These are phyloP conservation scores for Mellivora capensis DNA, from an alignment of 2,113 vertebrate species.

Conservation along the genomic window DNA sequence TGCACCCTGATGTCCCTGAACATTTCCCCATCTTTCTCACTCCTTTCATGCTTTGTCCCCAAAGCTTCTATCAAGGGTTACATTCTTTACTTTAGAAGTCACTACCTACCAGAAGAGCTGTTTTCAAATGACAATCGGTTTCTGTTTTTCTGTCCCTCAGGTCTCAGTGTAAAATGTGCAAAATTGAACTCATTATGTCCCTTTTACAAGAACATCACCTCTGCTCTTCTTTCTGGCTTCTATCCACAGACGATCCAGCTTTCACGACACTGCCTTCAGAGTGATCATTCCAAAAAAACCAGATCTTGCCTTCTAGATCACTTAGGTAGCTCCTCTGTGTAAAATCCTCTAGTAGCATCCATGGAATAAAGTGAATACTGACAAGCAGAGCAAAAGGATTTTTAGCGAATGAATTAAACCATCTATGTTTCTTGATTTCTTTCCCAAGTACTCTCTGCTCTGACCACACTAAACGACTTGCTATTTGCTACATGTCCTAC, in stretches of 20 bases:
- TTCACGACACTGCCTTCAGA: neutral
- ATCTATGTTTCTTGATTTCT: neutral
- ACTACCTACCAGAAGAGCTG: neutral
- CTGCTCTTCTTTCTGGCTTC: neutral
- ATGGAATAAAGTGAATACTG: neutral
- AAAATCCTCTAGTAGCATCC: neutral
- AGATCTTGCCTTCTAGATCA: neutral
- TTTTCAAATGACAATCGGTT: neutral
- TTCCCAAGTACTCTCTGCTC: neutral
- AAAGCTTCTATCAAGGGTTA: neutral
- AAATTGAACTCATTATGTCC: neutral
- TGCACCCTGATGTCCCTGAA: neutral
- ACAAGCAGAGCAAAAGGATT: neutral
- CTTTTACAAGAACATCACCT: neutral
- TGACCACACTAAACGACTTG: neutral
- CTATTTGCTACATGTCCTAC: neutral
- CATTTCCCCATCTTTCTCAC: neutral
- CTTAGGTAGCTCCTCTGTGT: neutral
- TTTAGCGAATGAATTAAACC: neutral
- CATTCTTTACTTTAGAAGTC: slow-evolving; percentile 2
- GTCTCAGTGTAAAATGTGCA: neutral
- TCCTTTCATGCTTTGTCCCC: neutral
- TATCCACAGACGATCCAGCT: neutral
- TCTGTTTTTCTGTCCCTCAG: neutral
- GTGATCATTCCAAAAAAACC: neutral